Percentiles rank a stretch among this genome's conserved stretches.
These are phyloP conservation scores for Melanotaenia nigrans DNA, from an alignment of 2,797 vertebrate genomes.

Conservation along the genomic window DNA sequence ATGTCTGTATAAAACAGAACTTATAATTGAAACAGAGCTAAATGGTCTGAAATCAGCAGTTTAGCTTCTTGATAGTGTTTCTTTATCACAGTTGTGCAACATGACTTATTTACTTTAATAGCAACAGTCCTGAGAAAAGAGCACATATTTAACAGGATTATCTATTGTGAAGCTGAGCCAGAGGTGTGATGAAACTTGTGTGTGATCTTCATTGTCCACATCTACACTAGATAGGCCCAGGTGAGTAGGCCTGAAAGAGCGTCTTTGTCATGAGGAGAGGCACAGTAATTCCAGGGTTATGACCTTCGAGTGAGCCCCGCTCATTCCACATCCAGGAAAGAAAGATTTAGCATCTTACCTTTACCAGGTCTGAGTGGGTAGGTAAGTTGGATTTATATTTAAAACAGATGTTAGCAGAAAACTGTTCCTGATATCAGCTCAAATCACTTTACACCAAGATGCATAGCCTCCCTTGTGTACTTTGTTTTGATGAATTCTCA, in stretches of 20 bases:
- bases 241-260: slow-evolving; percentile 68
- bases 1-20: not conserved
- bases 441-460: not conserved
- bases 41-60: not conserved
- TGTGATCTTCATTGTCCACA: slow-evolving; percentile 54
- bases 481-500: not conserved
- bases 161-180: slow-evolving; percentile 45
- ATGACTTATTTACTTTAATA: slow-evolving; percentile 18
- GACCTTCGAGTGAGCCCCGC: slow-evolving; percentile 52
- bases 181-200: slow-evolving; percentile 48
- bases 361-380: slow-evolving; percentile 7
- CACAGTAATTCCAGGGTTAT: slow-evolving; percentile 71
- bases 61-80: not conserved
- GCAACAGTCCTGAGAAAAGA: slow-evolving; percentile 39
- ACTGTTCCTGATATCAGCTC: not conserved
- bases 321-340: slow-evolving; percentile 71
- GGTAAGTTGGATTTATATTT: slow-evolving; percentile 3
- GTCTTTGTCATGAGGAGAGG: slow-evolving; percentile 71
- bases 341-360: slow-evolving; percentile 44
- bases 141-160: slow-evolving; percentile 25
- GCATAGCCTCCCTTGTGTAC: not conserved
- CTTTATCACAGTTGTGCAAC: not conserved
- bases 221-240: slow-evolving; percentile 52
- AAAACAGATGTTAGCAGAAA: not conserved
- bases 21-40: not conserved